Evolutionary conservation across 2,113 vertebrate genomes (phyloP).

Genomic region (Orycteropus afer): DNA sequence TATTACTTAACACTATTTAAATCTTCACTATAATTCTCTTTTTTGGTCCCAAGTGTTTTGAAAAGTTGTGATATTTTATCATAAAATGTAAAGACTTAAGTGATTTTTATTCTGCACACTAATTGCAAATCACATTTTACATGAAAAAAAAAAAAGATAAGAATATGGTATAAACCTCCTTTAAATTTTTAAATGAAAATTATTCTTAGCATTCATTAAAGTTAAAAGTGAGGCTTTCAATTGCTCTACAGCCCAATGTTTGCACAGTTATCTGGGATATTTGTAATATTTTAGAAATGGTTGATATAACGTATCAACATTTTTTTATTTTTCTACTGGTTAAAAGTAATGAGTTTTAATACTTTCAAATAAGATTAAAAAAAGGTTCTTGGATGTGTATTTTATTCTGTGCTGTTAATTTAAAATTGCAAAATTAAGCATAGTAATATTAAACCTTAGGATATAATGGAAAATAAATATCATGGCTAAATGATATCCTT

Average conservation of each 20-base stretch:
- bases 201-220: neutral
- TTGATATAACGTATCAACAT: slow-evolving; percentile 33
- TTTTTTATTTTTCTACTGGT: slow-evolving; percentile 1
- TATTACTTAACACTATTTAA: slow-evolving; percentile 19
- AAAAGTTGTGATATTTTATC: slow-evolving; percentile 18
- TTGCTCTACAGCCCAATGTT: neutral
- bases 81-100: slow-evolving; percentile 15
- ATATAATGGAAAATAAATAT: slow-evolving; percentile 56
- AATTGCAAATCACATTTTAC: slow-evolving; percentile 19
- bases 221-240: neutral
- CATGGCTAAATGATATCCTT: slow-evolving; percentile 50
- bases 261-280: neutral
- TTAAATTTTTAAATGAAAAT: slow-evolving; percentile 17
- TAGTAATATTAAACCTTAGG: neutral
- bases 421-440: slow-evolving; percentile 63
- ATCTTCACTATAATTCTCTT: slow-evolving; percentile 3
- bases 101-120: neutral
- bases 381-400: neutral
- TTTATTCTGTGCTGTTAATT: slow-evolving; percentile 41
- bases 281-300: slow-evolving; percentile 16
- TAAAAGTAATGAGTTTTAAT: slow-evolving; percentile 46
- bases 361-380: neutral
- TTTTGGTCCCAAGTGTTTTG: neutral
- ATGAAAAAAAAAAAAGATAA: neutral
- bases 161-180: neutral